Conservation (phyloP, 2,888 invertebrate species). For the Peribatodes rhomboidaria region DNA sequence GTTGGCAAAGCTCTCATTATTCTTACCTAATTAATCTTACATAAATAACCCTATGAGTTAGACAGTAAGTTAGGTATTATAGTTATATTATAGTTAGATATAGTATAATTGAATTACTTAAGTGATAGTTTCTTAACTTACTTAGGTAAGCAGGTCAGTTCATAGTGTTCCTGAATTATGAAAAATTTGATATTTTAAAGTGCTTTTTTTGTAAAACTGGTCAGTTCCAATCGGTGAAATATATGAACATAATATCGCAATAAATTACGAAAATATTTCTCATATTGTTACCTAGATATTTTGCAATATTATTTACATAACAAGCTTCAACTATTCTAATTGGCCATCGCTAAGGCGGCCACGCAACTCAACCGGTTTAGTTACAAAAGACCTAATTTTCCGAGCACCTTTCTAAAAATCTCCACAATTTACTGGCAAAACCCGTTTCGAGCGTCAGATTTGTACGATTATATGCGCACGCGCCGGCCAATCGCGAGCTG, state of each 20-base stretch:
- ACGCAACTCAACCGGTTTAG: conserved; percentile 48
- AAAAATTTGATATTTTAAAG: too few species aligned
- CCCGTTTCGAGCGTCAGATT: conserved; percentile 71
- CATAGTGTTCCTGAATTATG: too few species aligned
- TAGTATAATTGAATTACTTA: too few species aligned
- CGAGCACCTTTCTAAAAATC: conserved; percentile 83
- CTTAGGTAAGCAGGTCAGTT: too few species aligned
- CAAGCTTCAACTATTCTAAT: conserved; percentile 45
- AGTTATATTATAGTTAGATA: too few species aligned
- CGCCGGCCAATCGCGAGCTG: conserved; percentile 45
- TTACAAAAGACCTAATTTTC: conserved; percentile 67
- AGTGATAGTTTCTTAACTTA: too few species aligned
- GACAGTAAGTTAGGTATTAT: too few species aligned
- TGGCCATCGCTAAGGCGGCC: conserved; percentile 39
- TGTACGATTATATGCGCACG: conserved; percentile 47
- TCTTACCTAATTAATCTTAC: too few species aligned
- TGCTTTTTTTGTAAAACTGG: too few species aligned
- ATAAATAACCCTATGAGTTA: too few species aligned
- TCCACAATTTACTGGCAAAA: conserved; percentile 75
- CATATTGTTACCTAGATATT: conserved; percentile 46
- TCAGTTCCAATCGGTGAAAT: not conserved
- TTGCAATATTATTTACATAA: conserved; percentile 51
- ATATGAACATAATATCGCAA: not conserved
- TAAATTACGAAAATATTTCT: conserved; percentile 22
- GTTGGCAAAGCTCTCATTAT: too few species aligned